Evolutionary conservation across 2,113 vertebrate genomes (phyloP).

Genomic region (Nothocercus nigrocapillus): DNA sequence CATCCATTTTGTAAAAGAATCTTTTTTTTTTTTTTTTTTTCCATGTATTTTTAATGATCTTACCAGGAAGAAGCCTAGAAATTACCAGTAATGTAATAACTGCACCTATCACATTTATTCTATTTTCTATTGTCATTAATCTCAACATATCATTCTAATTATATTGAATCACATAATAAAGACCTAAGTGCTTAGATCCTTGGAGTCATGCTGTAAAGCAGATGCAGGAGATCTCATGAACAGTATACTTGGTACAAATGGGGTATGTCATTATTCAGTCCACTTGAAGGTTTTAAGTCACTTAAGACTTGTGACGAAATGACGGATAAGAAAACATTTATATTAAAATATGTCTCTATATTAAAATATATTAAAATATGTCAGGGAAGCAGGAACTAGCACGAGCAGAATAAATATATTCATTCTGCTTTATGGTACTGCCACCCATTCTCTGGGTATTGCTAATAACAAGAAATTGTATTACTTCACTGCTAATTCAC

Average conservation of each 20-base stretch:
- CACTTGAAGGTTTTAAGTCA: background rate
- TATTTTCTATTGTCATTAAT: background rate
- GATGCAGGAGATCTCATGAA: background rate
- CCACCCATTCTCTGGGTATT: background rate
- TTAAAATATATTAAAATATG: background rate
- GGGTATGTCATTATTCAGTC: background rate
- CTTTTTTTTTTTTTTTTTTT: background rate
- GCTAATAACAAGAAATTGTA: background rate
- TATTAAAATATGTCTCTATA: background rate
- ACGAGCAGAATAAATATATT: background rate
- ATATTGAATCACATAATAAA: background rate
- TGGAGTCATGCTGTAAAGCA: background rate
- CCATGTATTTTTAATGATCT: background rate
- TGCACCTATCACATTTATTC: background rate
- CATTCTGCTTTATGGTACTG: background rate
- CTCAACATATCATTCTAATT: background rate
- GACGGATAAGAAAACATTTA: background rate
- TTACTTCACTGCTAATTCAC: background rate
- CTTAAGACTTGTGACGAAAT: slow-evolving; percentile 19
- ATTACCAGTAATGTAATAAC: background rate
- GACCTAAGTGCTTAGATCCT: background rate
- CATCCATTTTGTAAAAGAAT: background rate
- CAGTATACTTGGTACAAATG: background rate
- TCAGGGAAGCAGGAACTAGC: background rate
- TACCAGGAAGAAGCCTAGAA: background rate